phyloP scores from a whole-genome alignment of 2,113 vertebrate genomes.

The Pelvicachromis taeniatus region DNA sequence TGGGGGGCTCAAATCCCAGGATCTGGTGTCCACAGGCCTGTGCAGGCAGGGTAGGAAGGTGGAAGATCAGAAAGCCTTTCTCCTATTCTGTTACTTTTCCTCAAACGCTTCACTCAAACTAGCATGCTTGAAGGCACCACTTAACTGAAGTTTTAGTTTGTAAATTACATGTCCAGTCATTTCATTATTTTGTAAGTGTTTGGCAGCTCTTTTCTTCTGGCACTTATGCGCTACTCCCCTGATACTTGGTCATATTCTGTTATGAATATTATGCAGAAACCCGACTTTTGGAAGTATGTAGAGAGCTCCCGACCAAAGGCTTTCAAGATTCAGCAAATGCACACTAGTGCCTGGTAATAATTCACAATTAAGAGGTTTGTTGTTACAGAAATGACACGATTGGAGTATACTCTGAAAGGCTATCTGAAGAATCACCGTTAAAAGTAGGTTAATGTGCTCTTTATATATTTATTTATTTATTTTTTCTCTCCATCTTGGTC shows the following conservation, averaged over 20 bases:
- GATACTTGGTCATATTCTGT: not conserved
- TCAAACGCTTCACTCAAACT: not conserved
- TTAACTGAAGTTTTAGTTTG: not conserved
- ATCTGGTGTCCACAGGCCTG: constrained; percentile 64
- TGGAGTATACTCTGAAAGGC: not conserved
- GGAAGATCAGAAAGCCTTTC: constrained; percentile 22
- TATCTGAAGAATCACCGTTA: not conserved
- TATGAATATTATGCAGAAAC: not conserved
- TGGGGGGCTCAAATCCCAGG: constrained; percentile 70
- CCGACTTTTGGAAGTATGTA: not conserved
- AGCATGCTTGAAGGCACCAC: not conserved
- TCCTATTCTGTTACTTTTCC: not conserved
- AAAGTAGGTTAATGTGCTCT: too few species aligned
- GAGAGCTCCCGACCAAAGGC: not conserved
- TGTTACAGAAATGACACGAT: not conserved
- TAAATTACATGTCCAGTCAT: not conserved
- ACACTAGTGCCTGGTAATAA: not conserved
- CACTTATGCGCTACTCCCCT: not conserved
- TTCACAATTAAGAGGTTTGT: not conserved
- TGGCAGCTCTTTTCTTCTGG: not conserved
- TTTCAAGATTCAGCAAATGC: not conserved
- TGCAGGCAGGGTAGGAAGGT: not conserved
- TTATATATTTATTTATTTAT: too few species aligned
- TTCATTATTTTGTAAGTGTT: not conserved
- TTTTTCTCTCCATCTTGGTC: not conserved